These are phyloP conservation scores for Reticulitermes lucifugus DNA, from an alignment of 2,888 invertebrate species.

Conservation along the genomic window DNA sequence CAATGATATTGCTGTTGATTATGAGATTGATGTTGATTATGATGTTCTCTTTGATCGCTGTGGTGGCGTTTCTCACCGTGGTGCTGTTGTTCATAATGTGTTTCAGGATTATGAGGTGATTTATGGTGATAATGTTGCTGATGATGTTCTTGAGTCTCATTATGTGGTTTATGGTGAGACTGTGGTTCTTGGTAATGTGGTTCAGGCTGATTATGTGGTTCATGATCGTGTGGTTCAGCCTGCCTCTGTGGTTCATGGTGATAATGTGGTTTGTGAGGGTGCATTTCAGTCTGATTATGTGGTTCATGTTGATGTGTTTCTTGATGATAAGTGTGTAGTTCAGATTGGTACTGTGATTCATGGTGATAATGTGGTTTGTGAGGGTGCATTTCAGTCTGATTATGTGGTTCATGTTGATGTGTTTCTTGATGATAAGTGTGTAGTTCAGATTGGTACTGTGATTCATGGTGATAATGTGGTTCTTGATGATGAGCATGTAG, in stretches of 20 bases:
- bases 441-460: slow-evolving; percentile 54
- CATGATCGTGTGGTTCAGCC: slow-evolving; percentile 54
- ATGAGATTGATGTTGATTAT: slow-evolving; percentile 15
- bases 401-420: slow-evolving; percentile 51
- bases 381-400: neutral
- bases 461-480: neutral
- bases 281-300: slow-evolving; percentile 41
- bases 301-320: slow-evolving; percentile 54
- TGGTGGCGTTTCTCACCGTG: slow-evolving; percentile 53
- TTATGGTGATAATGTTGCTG: neutral
- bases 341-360: slow-evolving; percentile 53
- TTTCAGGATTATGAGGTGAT: neutral
- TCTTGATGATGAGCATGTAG: neutral
- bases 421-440: slow-evolving; percentile 51
- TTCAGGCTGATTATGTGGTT: slow-evolving; percentile 44
- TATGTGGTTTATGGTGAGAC: neutral
- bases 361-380: neutral
- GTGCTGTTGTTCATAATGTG: slow-evolving; percentile 54
- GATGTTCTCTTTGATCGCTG: slow-evolving; percentile 39
- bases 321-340: slow-evolving; percentile 50
- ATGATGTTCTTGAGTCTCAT: neutral
- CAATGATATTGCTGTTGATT: neutral
- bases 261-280: neutral
- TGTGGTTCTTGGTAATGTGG: neutral
- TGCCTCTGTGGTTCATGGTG: slow-evolving; percentile 52